Evolutionary conservation across 2,113 vertebrate genomes (phyloP).

Genomic region (Synodontis membranacea): DNA sequence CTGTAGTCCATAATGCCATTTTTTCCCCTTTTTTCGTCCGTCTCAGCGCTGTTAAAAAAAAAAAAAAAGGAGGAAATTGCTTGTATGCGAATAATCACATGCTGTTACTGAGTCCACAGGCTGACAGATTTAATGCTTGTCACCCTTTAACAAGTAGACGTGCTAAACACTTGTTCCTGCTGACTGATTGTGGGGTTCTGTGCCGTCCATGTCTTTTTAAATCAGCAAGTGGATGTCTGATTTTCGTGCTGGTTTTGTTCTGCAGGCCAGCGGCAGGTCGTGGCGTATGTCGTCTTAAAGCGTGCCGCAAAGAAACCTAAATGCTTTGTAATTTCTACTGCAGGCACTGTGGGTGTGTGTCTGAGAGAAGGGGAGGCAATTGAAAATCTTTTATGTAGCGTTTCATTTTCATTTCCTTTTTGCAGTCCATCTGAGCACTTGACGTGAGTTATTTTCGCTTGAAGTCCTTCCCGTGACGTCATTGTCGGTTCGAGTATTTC

Average conservation of each 20-base stretch:
- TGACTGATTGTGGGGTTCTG: slow-evolving; percentile 9
- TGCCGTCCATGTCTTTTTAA: not conserved
- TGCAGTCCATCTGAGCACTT: not conserved
- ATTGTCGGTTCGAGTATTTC: no score
- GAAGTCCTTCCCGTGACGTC: not conserved
- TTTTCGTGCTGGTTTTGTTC: not conserved
- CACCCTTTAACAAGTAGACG: slow-evolving; percentile 7
- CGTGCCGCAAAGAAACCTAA: not conserved
- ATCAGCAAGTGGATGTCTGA: not conserved
- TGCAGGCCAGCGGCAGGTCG: not conserved
- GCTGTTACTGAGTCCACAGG: slow-evolving; percentile 12
- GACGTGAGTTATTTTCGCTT: not conserved
- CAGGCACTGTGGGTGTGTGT: not conserved
- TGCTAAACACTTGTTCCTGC: slow-evolving; percentile 28
- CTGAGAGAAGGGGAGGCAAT: not conserved
- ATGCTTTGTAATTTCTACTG: not conserved
- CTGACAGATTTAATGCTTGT: slow-evolving; percentile 22
- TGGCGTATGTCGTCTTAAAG: not conserved
- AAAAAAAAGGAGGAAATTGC: slow-evolving; percentile 1
- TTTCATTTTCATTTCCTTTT: slow-evolving; percentile 1
- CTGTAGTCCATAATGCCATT: not conserved
- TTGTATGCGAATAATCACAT: slow-evolving; percentile 16
- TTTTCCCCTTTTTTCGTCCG: not conserved
- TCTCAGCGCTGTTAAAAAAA: not conserved
- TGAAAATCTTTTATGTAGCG: not conserved